Conservation (phyloP, 2,888 invertebrate species). For the Ditula angustiorana region DNA sequence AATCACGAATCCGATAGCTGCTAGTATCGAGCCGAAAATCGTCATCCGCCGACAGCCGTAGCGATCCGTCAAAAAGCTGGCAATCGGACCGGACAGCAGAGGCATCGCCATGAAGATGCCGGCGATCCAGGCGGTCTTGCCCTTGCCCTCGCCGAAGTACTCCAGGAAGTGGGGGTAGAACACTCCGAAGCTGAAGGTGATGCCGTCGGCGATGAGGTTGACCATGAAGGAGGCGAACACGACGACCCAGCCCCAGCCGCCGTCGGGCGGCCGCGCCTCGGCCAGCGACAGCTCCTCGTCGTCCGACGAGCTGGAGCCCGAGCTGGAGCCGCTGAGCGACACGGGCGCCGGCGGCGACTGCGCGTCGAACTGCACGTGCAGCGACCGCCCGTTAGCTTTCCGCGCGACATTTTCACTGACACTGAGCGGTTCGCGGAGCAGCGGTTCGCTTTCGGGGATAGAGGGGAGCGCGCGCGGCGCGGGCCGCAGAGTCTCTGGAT, state of each 20-base stretch:
- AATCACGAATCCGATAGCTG: constrained; percentile 91
- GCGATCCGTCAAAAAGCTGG: constrained; percentile 92
- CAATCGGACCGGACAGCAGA: constrained; percentile 93
- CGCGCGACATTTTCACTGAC: constrained; percentile 57
- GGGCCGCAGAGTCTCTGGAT: constrained; percentile 70
- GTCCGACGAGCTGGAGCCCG: constrained; percentile 85
- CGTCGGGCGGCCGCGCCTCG: constrained; percentile 92
- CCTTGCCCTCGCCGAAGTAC: constrained; percentile 93
- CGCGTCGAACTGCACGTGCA: constrained; percentile 87
- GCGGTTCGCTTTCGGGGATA: constrained; percentile 76
- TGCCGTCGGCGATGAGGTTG: constrained; percentile 96
- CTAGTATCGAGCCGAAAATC: constrained; percentile 91
- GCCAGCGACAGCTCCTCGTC: constrained; percentile 87
- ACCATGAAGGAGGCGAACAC: constrained; percentile 95
- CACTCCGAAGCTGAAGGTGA: constrained; percentile 96
- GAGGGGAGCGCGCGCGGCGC: constrained; percentile 70
- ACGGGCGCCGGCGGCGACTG: constrained; percentile 74
- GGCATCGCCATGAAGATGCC: constrained; percentile 97
- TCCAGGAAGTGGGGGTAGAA: constrained; percentile 94
- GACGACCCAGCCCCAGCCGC: constrained; percentile 97
- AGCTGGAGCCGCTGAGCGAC: constrained; percentile 68
- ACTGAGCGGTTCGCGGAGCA: constrained; percentile 62
- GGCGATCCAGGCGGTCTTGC: constrained; percentile 96
- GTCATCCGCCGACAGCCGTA: constrained; percentile 93
- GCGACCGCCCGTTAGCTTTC: constrained; percentile 69